Percentiles rank a stretch among this genome's conserved stretches.
These are phyloP conservation scores for Ptilonorhynchus violaceus DNA, from an alignment of 2,113 vertebrate genomes.

Conservation along the genomic window DNA sequence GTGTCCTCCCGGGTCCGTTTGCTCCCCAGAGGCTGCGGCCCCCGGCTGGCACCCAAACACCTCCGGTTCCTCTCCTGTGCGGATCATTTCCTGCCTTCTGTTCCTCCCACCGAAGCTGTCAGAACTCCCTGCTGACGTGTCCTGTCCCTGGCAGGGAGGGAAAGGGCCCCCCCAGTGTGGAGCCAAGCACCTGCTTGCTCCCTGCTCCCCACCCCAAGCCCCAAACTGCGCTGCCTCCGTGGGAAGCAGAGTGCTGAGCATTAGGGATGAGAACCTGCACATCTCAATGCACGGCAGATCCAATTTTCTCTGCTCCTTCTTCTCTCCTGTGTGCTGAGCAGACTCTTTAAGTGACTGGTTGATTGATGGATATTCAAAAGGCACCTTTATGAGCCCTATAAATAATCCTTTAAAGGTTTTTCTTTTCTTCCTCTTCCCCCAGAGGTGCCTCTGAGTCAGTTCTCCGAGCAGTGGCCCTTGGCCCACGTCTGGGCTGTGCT, in stretches of 20 bases:
- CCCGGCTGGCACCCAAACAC: neutral
- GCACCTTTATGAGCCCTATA: conserved; percentile 15
- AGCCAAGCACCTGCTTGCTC: conserved; percentile 5
- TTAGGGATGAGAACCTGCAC: neutral
- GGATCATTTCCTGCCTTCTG: neutral
- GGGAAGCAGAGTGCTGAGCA: neutral
- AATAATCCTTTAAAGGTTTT: neutral
- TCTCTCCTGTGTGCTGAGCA: conserved; percentile 6
- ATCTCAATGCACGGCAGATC: neutral
- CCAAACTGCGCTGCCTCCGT: neutral
- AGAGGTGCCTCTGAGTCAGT: neutral
- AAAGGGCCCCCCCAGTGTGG: neutral
- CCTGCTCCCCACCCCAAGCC: neutral
- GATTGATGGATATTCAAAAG: conserved; percentile 50
- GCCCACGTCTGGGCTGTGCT: neutral
- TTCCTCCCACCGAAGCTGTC: neutral
- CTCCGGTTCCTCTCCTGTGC: neutral
- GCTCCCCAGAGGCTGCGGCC: conserved; percentile 2
- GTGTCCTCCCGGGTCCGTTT: neutral
- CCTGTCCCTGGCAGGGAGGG: conserved; percentile 1
- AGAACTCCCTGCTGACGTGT: neutral
- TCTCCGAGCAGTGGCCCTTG: neutral
- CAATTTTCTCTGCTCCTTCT: neutral
- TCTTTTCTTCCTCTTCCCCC: neutral
- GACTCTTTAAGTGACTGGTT: conserved; percentile 9